Evolutionary conservation across 2,113 vertebrate species (phyloP).

Genomic region (Gila orcuttii): DNA sequence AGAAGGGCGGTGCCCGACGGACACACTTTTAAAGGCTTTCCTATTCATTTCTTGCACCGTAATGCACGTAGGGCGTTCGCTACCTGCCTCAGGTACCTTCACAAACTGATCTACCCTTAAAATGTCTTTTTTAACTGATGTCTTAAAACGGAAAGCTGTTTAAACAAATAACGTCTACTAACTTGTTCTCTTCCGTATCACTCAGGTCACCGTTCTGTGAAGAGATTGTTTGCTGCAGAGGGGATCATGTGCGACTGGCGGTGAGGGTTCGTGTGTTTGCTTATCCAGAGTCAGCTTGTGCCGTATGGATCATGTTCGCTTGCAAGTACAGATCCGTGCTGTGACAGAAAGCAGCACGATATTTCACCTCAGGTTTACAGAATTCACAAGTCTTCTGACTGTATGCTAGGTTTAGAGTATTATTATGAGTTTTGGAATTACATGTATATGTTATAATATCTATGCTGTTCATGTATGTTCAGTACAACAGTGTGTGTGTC

Average conservation of each 20-base stretch:
- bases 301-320: conserved; percentile 98
- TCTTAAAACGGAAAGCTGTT: background rate
- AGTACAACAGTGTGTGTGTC: background rate
- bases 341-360: conserved; percentile 66
- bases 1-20: conserved; percentile 92
- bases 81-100: conserved; percentile 85
- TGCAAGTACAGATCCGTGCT: conserved; percentile 96
- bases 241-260: conserved; percentile 92
- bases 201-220: conserved; percentile 92
- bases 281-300: conserved; percentile 91
- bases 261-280: conserved; percentile 89
- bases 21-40: conserved; percentile 98
- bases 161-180: background rate
- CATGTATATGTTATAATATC: background rate
- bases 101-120: background rate
- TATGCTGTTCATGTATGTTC: background rate
- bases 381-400: background rate
- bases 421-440: background rate
- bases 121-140: background rate
- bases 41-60: conserved; percentile 92
- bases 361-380: background rate
- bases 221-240: conserved; percentile 92
- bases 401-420: conserved; percentile 4
- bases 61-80: conserved; percentile 91
- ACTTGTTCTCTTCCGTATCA: conserved; percentile 25